These are phyloP conservation scores for Molanna angustata DNA, from an alignment of 2,888 invertebrate species.

Conservation along the genomic window DNA sequence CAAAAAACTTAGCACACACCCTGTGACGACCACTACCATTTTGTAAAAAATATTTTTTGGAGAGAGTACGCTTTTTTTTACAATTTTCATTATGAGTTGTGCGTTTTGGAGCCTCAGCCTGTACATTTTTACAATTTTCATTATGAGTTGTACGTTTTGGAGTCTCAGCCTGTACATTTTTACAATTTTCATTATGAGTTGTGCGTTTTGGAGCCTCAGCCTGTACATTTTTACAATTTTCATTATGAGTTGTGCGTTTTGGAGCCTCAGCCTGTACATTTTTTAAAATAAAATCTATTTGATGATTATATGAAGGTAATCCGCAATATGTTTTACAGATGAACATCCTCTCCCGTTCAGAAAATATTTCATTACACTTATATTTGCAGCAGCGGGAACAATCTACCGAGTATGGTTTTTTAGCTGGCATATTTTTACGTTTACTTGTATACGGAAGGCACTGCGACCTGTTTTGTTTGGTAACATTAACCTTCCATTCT, in stretches of 20 bases:
- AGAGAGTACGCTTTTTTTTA: not conserved
- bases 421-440: not conserved
- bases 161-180: no score
- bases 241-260: no score
- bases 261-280: not conserved
- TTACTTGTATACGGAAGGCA: not conserved
- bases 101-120: no score
- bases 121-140: no score
- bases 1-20: not conserved
- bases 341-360: not conserved
- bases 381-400: not conserved
- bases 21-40: not conserved
- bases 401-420: not conserved
- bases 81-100: not conserved
- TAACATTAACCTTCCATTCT: not conserved
- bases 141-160: no score
- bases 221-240: no score
- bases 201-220: no score
- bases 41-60: not conserved
- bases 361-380: not conserved
- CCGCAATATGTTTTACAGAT: slow-evolving; percentile 2
- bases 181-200: no score
- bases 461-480: not conserved
- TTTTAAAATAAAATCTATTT: slow-evolving; percentile 2
- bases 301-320: not conserved